Base-by-base conservation (phyloP, 1,140 invertebrate species). In the Neotoxoptera formosana region DNA sequence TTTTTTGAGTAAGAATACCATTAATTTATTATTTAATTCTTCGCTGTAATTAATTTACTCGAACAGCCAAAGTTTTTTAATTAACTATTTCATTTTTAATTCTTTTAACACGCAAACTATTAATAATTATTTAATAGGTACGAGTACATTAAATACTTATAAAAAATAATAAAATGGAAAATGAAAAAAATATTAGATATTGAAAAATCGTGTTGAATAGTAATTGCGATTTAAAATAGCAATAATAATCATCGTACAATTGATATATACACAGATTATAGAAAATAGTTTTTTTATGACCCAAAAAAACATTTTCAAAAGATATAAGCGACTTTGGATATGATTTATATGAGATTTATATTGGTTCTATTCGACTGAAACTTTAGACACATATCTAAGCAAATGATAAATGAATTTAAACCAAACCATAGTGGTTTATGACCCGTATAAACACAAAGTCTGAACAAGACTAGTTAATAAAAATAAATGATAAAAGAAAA, bases 331-430 rank as follows among this genome's bases (percentile, higher is more conserved):
- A 51, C 48, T 53, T 30, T 53, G 48, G 34, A 53, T 36, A 89
- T 53, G 48, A 89, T 53, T 53, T 89, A 36, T 36, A 84, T 84
- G 21, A 41, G 34, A 36, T 83, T 83, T 84, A 84, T 41, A 76
- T 51, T 51, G 47, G n/a, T 53, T n/a, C n/a, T 53, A 53, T 53
- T 36, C 30, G 7, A 89, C 87, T 53, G 51, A 89, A 89, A 53
- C 47, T 89, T 89, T 89, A 53, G n/a, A 89, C 87, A 53, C 17
- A 34, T 2, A 51, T 89, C 87, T 89, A 23, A 89, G 21, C 87
- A 21, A n/a, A 89, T 89, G 47, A 89, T 89, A 53, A 89, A 89
- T 89, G 30, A 53, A 89, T 89, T 51, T 34, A 53, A 53, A 53
- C 41, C 8, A 36, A 89, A 89, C n/a, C 48, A n/a, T n/a, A 34